phyloP scores from a whole-genome alignment of 2,797 vertebrate species.

The Typhlichthys subterraneus region DNA sequence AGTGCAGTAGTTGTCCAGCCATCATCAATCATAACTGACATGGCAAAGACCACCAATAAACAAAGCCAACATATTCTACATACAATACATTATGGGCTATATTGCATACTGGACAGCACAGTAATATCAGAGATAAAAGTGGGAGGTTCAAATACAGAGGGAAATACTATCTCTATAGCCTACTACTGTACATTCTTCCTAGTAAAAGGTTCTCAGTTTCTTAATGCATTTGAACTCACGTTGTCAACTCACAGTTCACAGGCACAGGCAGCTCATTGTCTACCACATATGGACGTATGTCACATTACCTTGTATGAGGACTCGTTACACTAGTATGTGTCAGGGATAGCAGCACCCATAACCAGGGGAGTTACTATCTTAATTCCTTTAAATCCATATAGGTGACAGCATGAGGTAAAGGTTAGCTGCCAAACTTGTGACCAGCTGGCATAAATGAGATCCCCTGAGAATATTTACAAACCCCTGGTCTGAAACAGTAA shows the following conservation, averaged over 20 bases:
- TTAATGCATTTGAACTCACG: no score
- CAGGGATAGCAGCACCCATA: conserved; percentile 31
- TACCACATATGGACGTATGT: conserved; percentile 8
- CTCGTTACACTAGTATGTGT: conserved; percentile 1
- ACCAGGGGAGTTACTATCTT: neutral
- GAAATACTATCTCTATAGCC: neutral
- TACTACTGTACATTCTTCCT: no score
- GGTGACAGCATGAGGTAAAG: conserved; percentile 66
- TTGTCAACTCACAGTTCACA: no score
- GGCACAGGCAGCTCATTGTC: neutral
- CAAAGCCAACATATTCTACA: neutral
- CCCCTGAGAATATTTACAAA: conserved; percentile 60
- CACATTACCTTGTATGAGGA: conserved; percentile 14
- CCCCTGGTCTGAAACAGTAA: conserved; percentile 52
- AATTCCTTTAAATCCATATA: conserved; percentile 42
- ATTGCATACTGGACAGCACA: no score
- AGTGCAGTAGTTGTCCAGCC: neutral
- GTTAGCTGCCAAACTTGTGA: conserved; percentile 58
- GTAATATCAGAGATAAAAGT: no score
- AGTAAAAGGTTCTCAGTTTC: no score
- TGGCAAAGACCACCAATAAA: conserved; percentile 1
- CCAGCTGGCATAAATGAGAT: conserved; percentile 63
- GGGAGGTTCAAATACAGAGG: no score
- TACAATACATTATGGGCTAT: no score
- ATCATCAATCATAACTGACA: conserved; percentile 26